These are phyloP conservation scores for Tyria jacobaeae DNA, from an alignment of 2,888 invertebrate genomes.

Conservation along the genomic window DNA sequence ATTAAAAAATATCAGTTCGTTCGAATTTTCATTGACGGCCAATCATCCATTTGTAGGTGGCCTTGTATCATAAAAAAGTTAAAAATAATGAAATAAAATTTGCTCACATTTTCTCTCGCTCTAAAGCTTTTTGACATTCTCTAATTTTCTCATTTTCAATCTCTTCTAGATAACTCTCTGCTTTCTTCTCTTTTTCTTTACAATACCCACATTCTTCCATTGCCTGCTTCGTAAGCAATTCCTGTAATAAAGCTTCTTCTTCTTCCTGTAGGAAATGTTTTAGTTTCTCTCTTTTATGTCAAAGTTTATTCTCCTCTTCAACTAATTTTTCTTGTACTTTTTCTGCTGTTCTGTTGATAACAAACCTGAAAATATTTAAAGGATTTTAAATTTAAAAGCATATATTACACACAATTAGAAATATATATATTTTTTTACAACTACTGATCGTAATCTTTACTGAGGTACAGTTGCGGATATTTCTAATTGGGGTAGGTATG, in stretches of 20 bases:
- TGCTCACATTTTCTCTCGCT: slow-evolving; percentile 78
- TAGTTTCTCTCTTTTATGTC: slow-evolving; percentile 73
- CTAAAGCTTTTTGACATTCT: slow-evolving; percentile 74
- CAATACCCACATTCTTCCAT: slow-evolving; percentile 69
- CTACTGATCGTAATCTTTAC: too few relatives aligned
- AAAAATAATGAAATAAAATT: not conserved
- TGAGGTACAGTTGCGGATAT: too few relatives aligned
- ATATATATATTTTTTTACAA: too few relatives aligned
- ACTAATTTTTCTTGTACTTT: slow-evolving; percentile 69
- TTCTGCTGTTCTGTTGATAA: slow-evolving; percentile 72
- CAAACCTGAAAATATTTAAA: slow-evolving; percentile 23
- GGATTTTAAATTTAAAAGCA: not conserved
- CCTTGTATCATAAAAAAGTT: too few relatives aligned
- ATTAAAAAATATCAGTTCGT: too few relatives aligned
- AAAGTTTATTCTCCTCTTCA: slow-evolving; percentile 71
- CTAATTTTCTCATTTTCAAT: slow-evolving; percentile 71
- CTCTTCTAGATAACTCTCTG: slow-evolving; percentile 61
- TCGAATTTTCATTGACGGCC: too few relatives aligned
- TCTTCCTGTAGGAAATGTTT: slow-evolving; percentile 65
- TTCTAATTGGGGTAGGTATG: too few relatives aligned
- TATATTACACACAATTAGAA: too few relatives aligned
- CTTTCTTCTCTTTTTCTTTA: slow-evolving; percentile 61
- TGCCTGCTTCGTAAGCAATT: slow-evolving; percentile 61
- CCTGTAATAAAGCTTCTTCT: slow-evolving; percentile 62
- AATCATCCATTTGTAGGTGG: too few relatives aligned